Evolutionary conservation across 2,113 vertebrate genomes (phyloP).

Genomic region (Hipposideros armiger): DNA sequence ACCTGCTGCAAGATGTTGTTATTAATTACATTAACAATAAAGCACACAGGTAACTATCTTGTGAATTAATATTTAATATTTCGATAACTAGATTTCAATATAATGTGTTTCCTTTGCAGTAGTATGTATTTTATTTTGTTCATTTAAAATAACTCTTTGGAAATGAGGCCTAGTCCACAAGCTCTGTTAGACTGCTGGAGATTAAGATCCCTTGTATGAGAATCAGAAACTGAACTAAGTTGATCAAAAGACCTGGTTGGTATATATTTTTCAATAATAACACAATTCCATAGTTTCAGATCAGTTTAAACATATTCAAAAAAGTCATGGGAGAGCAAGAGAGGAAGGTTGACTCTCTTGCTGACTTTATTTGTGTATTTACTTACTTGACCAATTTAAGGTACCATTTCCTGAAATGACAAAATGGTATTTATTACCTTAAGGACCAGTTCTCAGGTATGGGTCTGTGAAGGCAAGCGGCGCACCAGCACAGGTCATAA

Average conservation of each 20-base stretch:
- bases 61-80: background rate
- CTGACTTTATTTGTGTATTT: background rate
- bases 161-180: background rate
- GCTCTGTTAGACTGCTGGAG: background rate
- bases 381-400: background rate
- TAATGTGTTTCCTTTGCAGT: background rate
- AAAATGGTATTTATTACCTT: background rate
- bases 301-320: background rate
- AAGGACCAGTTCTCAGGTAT: background rate
- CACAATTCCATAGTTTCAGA: background rate
- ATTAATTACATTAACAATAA: background rate
- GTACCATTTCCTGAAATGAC: background rate
- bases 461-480: background rate
- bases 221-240: background rate
- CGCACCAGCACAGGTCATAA: background rate
- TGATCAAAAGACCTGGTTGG: background rate
- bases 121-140: slow-evolving; percentile 14
- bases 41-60: background rate
- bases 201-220: background rate
- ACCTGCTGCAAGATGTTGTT: background rate
- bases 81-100: background rate
- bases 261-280: background rate
- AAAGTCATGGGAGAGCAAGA: background rate
- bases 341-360: background rate
- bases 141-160: background rate